A percentile compares a stretch with the other conserved stretches of the same genome.
Evolutionary conservation across 2,797 vertebrate genomes (phyloP).

Genomic region (Cephalopachus bancanus): DNA sequence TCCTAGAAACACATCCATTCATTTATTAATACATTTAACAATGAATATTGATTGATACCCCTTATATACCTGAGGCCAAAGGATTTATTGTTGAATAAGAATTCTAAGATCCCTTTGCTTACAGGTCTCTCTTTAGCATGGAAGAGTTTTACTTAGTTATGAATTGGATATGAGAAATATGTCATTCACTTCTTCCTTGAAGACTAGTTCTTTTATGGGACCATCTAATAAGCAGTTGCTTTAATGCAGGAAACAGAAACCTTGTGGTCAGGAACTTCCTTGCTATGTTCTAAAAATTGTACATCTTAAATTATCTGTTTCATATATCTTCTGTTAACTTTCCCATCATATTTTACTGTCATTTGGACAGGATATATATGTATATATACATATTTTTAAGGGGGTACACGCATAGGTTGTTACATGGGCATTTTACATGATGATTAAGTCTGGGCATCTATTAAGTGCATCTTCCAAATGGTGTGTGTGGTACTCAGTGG

Average conservation of each 20-base stretch:
- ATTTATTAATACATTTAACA: background rate
- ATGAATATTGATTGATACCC: background rate
- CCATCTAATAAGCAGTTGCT: conserved; percentile 11
- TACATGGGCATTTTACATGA: too few species aligned
- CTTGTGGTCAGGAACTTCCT: conserved; percentile 82
- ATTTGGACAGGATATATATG: background rate
- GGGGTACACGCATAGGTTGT: too few species aligned
- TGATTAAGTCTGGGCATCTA: too few species aligned
- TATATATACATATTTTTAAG: too few species aligned
- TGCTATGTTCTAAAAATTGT: conserved; percentile 66
- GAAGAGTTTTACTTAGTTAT: background rate
- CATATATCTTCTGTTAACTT: conserved; percentile 54
- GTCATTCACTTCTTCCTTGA: background rate
- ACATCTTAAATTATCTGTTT: conserved; percentile 72
- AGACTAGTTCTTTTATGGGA: background rate
- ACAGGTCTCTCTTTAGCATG: background rate
- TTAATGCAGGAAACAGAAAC: conserved; percentile 78
- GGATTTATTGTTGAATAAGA: background rate
- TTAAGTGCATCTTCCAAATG: too few species aligned
- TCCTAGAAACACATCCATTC: background rate
- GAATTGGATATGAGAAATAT: background rate
- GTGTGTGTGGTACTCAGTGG: too few species aligned
- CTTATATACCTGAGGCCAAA: background rate
- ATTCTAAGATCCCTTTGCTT: background rate
- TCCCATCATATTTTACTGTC: conserved; percentile 22